Base-by-base conservation (phyloP, 2,888 invertebrate genomes). In the Pseudococcus jackbeardsleyi region DNA sequence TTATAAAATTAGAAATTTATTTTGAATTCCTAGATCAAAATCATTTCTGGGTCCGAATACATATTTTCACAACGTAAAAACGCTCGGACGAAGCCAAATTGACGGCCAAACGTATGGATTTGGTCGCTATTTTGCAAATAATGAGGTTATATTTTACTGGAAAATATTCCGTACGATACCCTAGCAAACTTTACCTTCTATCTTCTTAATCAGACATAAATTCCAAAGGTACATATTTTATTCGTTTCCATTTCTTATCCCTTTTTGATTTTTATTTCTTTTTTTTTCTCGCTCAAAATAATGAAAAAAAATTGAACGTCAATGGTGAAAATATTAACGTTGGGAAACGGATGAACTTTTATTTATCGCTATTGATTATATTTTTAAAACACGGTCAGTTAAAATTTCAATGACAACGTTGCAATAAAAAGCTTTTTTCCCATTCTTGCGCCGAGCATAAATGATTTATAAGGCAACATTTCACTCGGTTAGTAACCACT, bases 381-480 rank as follows among this genome's bases (percentile, higher is more conserved):
- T 82, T 72, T 72, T 39, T 72, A 72, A 46, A 82, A 42, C 26
- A 46, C 46, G 46, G 79, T 46, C 46, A 82, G 33, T 82, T 19
- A 82, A 72, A 82, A 82, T 82, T 46, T 42, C 79, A 46, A 82
- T 33, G 79, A 82, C 79, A 82, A 7, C 33, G 19, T n/a, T 82
- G 42, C 72, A 72, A 33, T 26, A 46, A 82, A 79, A 82, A 6
- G 4, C 19, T 46, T 82, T 46, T 82, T 82, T 82, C 22, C 19
- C 72, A 72, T 82, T 46, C 46, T 72, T 33, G 46, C 79, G 8
- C 39, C 77, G 77, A 46, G 33, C 46, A 5, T 42, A 42, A 82
- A 82, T 82, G 46, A 82, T 46, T 82, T 82, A 82, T 82, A 82
- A 82, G 19, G 72, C n/a, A 42, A 82, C 46, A 82, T 82, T 82